A percentile compares a stretch with the other conserved stretches of the same genome.
These are phyloP conservation scores for Sipha flava DNA, from an alignment of 1,140 invertebrate genomes.

Conservation along the genomic window DNA sequence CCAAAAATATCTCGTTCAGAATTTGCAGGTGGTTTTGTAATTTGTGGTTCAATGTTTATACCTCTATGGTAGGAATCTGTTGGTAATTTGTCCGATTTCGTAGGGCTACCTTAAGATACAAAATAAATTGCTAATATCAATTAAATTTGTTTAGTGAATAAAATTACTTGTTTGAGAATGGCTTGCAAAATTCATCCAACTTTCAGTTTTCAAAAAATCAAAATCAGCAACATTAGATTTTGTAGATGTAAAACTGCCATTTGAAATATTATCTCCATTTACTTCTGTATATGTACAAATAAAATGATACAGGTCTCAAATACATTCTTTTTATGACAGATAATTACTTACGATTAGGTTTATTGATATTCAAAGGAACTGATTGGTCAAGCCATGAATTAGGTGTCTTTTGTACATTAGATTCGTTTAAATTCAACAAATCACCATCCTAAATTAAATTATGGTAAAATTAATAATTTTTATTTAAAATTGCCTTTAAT, in stretches of 20 bases:
- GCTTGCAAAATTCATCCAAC: conserved; percentile 3
- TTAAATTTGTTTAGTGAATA: not conserved
- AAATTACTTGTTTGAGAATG: conserved; percentile 32
- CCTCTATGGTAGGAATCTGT: conserved; percentile 50
- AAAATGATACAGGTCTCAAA: not conserved
- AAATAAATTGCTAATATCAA: conserved; percentile 17
- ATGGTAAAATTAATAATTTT: not conserved
- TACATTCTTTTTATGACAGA: not conserved
- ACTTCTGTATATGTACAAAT: not conserved
- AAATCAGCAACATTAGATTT: conserved; percentile 17
- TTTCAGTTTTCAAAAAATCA: conserved; percentile 21
- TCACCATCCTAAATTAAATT: not conserved
- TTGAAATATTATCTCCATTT: not conserved
- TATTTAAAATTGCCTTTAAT: not conserved
- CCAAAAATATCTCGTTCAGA: conserved; percentile 69
- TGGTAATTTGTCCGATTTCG: conserved; percentile 44
- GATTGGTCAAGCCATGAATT: conserved; percentile 11
- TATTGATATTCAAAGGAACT: not conserved
- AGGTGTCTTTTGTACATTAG: not conserved
- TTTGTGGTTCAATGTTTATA: conserved; percentile 56
- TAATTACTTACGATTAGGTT: not conserved
- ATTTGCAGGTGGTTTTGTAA: conserved; percentile 14
- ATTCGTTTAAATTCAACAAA: conserved; percentile 14
- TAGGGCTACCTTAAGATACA: conserved; percentile 38
- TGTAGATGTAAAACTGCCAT: conserved; percentile 13